Evolutionary conservation across 2,113 vertebrate genomes (phyloP).

Genomic region (Scomber japonicus): DNA sequence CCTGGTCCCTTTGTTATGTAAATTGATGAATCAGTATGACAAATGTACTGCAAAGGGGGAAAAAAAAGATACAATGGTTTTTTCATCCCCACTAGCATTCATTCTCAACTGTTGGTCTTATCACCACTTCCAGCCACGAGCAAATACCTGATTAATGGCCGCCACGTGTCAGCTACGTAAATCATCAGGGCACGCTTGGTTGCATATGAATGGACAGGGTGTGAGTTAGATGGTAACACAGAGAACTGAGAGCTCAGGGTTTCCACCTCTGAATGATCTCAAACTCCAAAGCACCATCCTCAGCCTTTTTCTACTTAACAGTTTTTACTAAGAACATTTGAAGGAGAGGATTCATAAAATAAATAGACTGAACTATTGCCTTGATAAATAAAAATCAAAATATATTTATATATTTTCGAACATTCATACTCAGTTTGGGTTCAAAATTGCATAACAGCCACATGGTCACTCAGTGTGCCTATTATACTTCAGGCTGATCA

Average conservation of each 20-base stretch:
- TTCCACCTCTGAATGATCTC: constrained; percentile 6
- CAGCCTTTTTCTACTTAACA: not conserved
- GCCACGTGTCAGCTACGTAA: constrained; percentile 42
- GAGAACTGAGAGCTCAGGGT: constrained; percentile 9
- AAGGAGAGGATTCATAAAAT: not conserved
- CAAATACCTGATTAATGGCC: constrained; percentile 60
- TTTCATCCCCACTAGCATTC: constrained; percentile 41
- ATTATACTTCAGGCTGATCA: constrained; percentile 49
- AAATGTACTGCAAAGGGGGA: constrained; percentile 59
- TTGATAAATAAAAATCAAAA: not conserved
- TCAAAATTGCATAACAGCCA: constrained; percentile 49
- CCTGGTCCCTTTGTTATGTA: constrained; percentile 58
- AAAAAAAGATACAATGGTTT: constrained; percentile 29
- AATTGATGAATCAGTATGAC: constrained; percentile 59
- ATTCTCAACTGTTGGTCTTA: constrained; percentile 51
- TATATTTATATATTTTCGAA: not conserved
- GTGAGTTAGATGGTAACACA: constrained; percentile 16
- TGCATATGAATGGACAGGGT: constrained; percentile 42
- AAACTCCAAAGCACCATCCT: not conserved
- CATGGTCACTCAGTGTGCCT: constrained; percentile 48
- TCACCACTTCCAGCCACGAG: constrained; percentile 55
- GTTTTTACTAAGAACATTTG: not conserved
- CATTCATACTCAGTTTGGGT: too few relatives aligned
- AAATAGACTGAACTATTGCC: not conserved
- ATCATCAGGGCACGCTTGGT: constrained; percentile 33